These are phyloP conservation scores for Oscheius sp. DNA, from an alignment of 2,888 invertebrate genomes.

Conservation along the genomic window DNA sequence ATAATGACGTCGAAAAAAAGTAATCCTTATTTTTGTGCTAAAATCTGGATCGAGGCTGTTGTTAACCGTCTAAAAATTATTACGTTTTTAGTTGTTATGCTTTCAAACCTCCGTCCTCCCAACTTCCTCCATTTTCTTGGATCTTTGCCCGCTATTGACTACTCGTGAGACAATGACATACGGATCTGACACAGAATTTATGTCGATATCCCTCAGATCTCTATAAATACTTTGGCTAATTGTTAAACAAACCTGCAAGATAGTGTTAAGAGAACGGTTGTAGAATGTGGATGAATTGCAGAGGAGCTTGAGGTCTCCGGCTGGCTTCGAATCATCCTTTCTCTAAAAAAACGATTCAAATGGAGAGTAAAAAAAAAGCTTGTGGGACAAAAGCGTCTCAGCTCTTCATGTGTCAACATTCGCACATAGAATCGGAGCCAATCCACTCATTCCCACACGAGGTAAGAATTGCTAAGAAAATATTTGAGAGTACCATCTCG, in stretches of 20 bases:
- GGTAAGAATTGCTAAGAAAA: too few species aligned
- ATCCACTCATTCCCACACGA: too few species aligned
- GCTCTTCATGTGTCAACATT: too few species aligned
- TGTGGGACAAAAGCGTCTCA: too few species aligned
- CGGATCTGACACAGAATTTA: slow-evolving; percentile 58
- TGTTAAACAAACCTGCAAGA: neutral
- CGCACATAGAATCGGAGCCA: too few species aligned
- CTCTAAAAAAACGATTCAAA: too few species aligned
- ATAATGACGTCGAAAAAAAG: slow-evolving; percentile 76
- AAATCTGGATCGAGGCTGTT: slow-evolving; percentile 75
- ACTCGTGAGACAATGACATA: slow-evolving; percentile 53
- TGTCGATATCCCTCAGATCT: slow-evolving; percentile 54
- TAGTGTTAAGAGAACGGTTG: too few species aligned
- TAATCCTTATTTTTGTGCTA: slow-evolving; percentile 74
- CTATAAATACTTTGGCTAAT: slow-evolving; percentile 36
- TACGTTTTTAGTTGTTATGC: neutral
- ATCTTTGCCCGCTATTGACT: slow-evolving; percentile 29
- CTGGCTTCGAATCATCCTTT: too few species aligned
- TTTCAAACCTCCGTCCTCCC: slow-evolving; percentile 37
- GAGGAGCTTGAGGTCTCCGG: too few species aligned
- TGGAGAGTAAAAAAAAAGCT: too few species aligned
- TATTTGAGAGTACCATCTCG: too few species aligned
- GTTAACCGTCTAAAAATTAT: slow-evolving; percentile 71
- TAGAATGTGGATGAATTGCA: too few species aligned
- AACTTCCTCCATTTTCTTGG: slow-evolving; percentile 36